Evolutionary conservation across 2,888 invertebrate species (phyloP).

Genomic region (Taphrorychus bicolor): DNA sequence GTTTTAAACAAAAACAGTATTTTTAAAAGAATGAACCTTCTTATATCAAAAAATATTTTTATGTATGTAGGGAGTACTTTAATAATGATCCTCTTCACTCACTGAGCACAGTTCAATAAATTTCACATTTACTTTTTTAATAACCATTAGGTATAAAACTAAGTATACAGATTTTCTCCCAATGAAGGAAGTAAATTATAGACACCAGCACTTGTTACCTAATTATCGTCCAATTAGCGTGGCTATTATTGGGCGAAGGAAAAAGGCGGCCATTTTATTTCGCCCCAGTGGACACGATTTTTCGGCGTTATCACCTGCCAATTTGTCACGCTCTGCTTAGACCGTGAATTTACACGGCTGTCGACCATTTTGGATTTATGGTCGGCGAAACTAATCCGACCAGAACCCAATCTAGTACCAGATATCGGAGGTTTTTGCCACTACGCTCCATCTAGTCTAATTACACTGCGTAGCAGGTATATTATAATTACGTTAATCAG

Average conservation of each 20-base stretch:
- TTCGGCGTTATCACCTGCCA: conserved; percentile 41
- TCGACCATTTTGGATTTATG: conserved; percentile 38
- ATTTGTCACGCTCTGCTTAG: conserved; percentile 49
- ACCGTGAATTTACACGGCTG: conserved; percentile 29
- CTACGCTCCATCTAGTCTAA: neutral
- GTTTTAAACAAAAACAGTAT: too few species aligned
- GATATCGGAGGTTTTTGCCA: neutral
- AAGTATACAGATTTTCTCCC: neutral
- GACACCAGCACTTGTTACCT: conserved; percentile 1
- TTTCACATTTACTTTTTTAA: too few species aligned
- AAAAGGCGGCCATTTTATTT: conserved; percentile 34
- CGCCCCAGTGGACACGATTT: conserved; percentile 33
- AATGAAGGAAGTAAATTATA: neutral
- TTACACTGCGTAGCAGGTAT: neutral
- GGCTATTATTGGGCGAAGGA: conserved; percentile 8
- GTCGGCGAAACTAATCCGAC: conserved; percentile 14
- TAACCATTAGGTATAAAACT: too few species aligned
- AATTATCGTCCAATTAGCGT: neutral
- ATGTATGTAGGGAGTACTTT: too few species aligned
- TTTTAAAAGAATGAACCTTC: too few species aligned
- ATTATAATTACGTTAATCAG: conserved; percentile 24
- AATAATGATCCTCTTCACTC: too few species aligned
- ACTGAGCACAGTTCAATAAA: too few species aligned
- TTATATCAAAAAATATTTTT: too few species aligned
- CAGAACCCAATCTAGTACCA: conserved; percentile 16